Percentiles rank a stretch among this genome's conserved stretches.
Conservation (phyloP, 2,113 vertebrate species). For the Pseudopodoces humilis region DNA sequence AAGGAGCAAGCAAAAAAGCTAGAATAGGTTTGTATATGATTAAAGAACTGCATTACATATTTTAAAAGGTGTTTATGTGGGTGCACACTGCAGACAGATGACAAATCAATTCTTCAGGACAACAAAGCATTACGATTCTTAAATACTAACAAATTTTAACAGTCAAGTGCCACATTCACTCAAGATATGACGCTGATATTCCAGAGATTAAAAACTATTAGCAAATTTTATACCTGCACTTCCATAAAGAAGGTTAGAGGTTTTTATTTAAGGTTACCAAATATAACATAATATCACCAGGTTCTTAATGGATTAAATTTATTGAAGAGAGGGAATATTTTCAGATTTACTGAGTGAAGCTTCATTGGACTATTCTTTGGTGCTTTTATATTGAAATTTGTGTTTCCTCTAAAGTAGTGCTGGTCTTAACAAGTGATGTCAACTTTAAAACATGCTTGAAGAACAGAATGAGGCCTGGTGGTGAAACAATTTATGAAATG, state of each 20-base stretch:
- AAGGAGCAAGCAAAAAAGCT: background rate
- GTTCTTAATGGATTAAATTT: background rate
- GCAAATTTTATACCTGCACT: background rate
- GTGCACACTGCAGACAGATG: background rate
- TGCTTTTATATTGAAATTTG: background rate
- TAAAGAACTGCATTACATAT: background rate
- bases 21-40: background rate
- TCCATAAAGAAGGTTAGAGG: background rate
- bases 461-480: slow-evolving; percentile 33
- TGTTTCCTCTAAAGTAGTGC: background rate
- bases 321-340: background rate
- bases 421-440: slow-evolving; percentile 6
- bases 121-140: background rate
- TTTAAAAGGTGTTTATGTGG: background rate
- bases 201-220: background rate
- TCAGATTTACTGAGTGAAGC: background rate
- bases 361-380: background rate
- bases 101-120: background rate
- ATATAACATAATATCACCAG: background rate
- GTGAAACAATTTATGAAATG: slow-evolving; percentile 53
- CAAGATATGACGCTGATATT: background rate
- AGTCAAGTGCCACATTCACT: background rate
- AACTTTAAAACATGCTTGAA: slow-evolving; percentile 11
- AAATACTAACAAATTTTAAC: background rate
- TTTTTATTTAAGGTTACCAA: background rate